These are phyloP conservation scores for Antheraea pernyi DNA, from an alignment of 1,140 invertebrate species.

Conservation along the genomic window DNA sequence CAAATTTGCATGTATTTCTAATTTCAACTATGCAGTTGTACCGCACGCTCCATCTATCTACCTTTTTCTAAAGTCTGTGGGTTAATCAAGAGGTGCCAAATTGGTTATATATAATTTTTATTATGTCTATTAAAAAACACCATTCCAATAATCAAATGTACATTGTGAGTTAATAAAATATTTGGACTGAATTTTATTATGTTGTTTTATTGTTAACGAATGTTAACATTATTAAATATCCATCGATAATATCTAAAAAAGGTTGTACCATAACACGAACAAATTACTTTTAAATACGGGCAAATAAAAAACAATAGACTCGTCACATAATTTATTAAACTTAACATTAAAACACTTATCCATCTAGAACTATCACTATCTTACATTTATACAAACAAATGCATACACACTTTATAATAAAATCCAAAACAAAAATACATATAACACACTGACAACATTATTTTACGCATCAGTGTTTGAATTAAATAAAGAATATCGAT, in stretches of 20 bases:
- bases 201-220: conserved; percentile 38
- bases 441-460: conserved; percentile 10
- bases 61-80: too few species aligned
- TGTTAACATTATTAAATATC: too few species aligned
- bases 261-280: too few species aligned
- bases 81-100: conserved; percentile 62
- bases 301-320: conserved; percentile 21
- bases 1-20: too few species aligned
- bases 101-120: conserved; percentile 38
- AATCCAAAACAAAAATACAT: conserved; percentile 8
- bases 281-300: neutral
- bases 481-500: conserved; percentile 2
- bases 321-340: conserved; percentile 58
- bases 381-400: conserved; percentile 55
- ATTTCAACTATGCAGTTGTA: too few species aligned
- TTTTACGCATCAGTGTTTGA: neutral
- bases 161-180: conserved; percentile 57
- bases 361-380: conserved; percentile 43
- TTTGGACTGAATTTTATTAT: conserved; percentile 64
- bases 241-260: too few species aligned
- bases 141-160: conserved; percentile 65
- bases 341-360: conserved; percentile 50
- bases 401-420: conserved; percentile 43
- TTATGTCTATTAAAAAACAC: conserved; percentile 43
- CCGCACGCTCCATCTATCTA: too few species aligned